phyloP scores from a whole-genome alignment of 2,113 vertebrate species.

The Orientallactaga bullata region DNA sequence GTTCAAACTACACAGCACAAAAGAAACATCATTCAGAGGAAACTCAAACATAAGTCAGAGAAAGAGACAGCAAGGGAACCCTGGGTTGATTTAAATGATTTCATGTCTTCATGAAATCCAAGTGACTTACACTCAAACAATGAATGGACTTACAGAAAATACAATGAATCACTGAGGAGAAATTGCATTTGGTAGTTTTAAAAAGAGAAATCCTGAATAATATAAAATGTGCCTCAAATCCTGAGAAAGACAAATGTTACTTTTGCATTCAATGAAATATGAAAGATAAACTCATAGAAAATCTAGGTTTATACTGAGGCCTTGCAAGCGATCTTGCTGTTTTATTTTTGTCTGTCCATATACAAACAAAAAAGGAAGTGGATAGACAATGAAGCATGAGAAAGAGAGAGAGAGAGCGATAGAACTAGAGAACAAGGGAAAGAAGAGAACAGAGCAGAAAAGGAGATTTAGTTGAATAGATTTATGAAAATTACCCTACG shows the following conservation, averaged over 20 bases:
- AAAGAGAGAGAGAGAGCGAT: not conserved
- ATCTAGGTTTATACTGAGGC: conserved; percentile 13
- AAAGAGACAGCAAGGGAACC: conserved; percentile 45
- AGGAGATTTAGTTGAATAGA: not conserved
- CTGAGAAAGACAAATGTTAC: not conserved
- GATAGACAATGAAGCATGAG: not conserved
- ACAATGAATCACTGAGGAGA: not conserved
- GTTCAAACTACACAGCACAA: conserved; percentile 26
- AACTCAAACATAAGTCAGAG: conserved; percentile 53
- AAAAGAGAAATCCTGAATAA: conserved; percentile 25
- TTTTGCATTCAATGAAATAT: conserved; percentile 31
- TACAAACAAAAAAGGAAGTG: not conserved
- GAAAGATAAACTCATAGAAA: conserved; percentile 58
- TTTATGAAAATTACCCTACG: conserved; percentile 49
- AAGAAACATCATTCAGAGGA: conserved; percentile 65
- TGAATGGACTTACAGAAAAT: conserved; percentile 56
- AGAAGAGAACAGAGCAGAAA: not conserved
- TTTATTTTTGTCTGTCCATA: not conserved
- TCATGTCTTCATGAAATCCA: conserved; percentile 50
- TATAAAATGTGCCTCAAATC: conserved; percentile 24
- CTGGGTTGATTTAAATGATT: conserved; percentile 50
- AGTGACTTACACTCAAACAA: conserved; percentile 43
- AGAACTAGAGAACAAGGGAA: not conserved
- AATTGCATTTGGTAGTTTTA: conserved; percentile 37
- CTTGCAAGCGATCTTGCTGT: not conserved